phyloP scores from a whole-genome alignment of 2,797 vertebrate genomes.

The Potorous gilbertii region DNA sequence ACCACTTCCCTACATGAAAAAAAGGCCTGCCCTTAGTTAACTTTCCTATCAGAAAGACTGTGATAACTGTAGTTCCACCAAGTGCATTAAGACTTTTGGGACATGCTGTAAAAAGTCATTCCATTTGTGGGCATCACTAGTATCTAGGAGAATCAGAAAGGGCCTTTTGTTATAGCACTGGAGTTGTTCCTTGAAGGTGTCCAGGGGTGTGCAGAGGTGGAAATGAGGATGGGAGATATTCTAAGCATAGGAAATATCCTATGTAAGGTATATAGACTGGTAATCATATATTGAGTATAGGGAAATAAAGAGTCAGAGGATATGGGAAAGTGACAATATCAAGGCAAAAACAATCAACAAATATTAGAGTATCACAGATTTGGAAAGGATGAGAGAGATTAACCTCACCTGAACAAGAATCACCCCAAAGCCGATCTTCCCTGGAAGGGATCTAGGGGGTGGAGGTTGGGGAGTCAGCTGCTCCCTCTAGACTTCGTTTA shows the following conservation, averaged over 20 bases:
- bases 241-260: not conserved
- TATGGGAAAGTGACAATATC: not conserved
- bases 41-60: not conserved
- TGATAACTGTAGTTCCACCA: not conserved
- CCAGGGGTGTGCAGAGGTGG: not conserved
- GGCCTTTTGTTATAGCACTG: not conserved
- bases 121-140: no score
- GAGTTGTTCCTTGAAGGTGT: not conserved
- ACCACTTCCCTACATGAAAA: not conserved
- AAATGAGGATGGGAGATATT: not conserved
- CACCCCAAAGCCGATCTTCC: not conserved
- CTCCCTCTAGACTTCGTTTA: not conserved
- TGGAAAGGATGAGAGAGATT: not conserved
- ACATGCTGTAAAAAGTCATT: not conserved
- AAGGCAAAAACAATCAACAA: not conserved
- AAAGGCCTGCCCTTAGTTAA: not conserved
- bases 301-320: not conserved
- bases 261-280: not conserved
- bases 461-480: not conserved
- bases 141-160: not conserved
- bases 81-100: not conserved
- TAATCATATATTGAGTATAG: not conserved
- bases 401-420: not conserved
- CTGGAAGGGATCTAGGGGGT: not conserved
- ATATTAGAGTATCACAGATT: not conserved